Percentiles rank a stretch among this genome's conserved stretches.
These are phyloP conservation scores for Drosophila tsacasi DNA, from an alignment of 1,140 invertebrate species.

Conservation along the genomic window DNA sequence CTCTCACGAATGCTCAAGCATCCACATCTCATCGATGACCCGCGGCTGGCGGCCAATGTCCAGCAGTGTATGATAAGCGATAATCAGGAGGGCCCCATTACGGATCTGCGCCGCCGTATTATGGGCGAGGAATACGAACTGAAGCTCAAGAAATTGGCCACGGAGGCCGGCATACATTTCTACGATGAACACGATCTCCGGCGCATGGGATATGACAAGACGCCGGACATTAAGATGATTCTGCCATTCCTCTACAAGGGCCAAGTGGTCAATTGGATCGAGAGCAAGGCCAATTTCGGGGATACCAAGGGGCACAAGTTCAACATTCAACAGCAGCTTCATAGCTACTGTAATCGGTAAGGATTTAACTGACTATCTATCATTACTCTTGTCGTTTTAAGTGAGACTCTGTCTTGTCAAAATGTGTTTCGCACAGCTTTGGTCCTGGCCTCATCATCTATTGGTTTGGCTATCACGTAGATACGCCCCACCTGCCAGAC, in stretches of 20 bases:
- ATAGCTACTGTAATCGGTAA: conserved; percentile 96
- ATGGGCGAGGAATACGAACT: conserved; percentile 92
- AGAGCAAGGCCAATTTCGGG: conserved; percentile 97
- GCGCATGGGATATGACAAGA: conserved; percentile 96
- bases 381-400: background rate
- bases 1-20: conserved; percentile 88
- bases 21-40: conserved; percentile 89
- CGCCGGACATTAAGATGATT: conserved; percentile 96
- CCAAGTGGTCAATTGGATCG: conserved; percentile 97
- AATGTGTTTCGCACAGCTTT: conserved; percentile 89
- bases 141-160: conserved; percentile 88
- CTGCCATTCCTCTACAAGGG: conserved; percentile 95
- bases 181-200: conserved; percentile 93
- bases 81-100: conserved; percentile 90
- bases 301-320: conserved; percentile 92
- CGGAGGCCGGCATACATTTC: conserved; percentile 88
- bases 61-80: conserved; percentile 88
- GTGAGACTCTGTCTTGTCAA: background rate
- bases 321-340: conserved; percentile 95
- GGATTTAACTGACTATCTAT: background rate
- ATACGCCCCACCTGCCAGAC: conserved; percentile 87
- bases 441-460: conserved; percentile 97
- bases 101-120: conserved; percentile 90
- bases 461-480: conserved; percentile 97
- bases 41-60: conserved; percentile 89